Evolutionary conservation across 1,140 invertebrate species (phyloP).

Genomic region (Drosophila saltans): DNA sequence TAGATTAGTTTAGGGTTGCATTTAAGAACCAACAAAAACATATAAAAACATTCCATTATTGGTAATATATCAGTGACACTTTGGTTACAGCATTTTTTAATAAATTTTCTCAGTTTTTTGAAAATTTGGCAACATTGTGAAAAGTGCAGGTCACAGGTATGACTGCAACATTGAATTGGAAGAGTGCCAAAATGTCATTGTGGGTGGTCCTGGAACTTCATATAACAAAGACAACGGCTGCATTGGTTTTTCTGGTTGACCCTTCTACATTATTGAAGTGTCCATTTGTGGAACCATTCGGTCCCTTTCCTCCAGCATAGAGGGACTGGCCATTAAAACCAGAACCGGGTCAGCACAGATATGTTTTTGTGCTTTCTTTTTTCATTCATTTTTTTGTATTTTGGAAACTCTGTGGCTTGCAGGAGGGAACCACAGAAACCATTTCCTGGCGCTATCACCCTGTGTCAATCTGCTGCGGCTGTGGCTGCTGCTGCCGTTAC

Average conservation of each 20-base stretch:
- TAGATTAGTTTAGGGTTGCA: too few relatives aligned
- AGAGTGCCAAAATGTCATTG: conserved; percentile 22
- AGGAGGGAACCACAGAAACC: conserved; percentile 45
- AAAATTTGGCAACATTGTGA: not conserved
- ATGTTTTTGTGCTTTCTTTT: conserved; percentile 15
- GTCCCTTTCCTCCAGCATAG: not conserved
- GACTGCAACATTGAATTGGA: conserved; percentile 25
- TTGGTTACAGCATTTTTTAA: too few relatives aligned
- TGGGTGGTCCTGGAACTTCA: not conserved
- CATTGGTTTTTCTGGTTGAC: conserved; percentile 23
- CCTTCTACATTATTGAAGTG: conserved; percentile 39
- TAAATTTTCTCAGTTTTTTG: not conserved
- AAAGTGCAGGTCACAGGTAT: not conserved
- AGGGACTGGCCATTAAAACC: conserved; percentile 18
- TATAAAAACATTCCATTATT: not conserved
- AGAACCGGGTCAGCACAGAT: conserved; percentile 64
- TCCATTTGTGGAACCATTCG: conserved; percentile 4
- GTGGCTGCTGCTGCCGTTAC: conserved; percentile 18
- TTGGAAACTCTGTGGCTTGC: conserved; percentile 52
- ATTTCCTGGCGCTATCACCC: conserved; percentile 68
- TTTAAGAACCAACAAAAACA: too few relatives aligned
- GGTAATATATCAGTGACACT: not conserved
- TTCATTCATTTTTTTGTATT: conserved; percentile 31
- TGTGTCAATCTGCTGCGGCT: conserved; percentile 69
- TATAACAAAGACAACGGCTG: not conserved